Percentiles rank a stretch among this genome's conserved stretches.
Conservation (phyloP, 1,140 invertebrate species). For the Zaprionus capensis region DNA sequence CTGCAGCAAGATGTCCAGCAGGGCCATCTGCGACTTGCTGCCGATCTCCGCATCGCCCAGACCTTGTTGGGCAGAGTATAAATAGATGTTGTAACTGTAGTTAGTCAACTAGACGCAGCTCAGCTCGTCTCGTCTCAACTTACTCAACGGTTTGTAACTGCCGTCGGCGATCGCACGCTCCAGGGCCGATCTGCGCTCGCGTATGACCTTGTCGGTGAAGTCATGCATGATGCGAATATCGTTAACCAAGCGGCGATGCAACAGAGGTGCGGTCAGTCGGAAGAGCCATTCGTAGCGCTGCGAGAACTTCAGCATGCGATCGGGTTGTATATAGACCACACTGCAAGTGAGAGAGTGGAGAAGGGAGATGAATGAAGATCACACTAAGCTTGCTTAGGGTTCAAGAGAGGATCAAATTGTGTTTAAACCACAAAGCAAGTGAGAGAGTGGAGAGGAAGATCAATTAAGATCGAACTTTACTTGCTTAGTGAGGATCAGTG, state of each 20-base stretch:
- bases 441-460: not conserved
- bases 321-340: slow-evolving; percentile 64
- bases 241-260: slow-evolving; percentile 44
- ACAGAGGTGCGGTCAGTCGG: slow-evolving; percentile 39
- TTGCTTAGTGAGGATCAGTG: not conserved
- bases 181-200: slow-evolving; percentile 56
- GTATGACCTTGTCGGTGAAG: slow-evolving; percentile 75
- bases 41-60: slow-evolving; percentile 72
- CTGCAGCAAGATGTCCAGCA: slow-evolving; percentile 91
- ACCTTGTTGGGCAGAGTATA: slow-evolving; percentile 23
- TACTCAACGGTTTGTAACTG: slow-evolving; percentile 63
- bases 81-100: slow-evolving; percentile 1
- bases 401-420: not conserved
- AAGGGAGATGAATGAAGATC: not conserved
- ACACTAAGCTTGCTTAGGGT: too few relatives aligned
- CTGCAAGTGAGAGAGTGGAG: slow-evolving; percentile 26
- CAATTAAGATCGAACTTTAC: too few relatives aligned
- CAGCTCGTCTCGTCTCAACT: slow-evolving; percentile 20
- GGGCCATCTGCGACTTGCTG: slow-evolving; percentile 88
- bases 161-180: slow-evolving; percentile 60
- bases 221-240: slow-evolving; percentile 75
- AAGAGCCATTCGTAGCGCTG: slow-evolving; percentile 71
- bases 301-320: slow-evolving; percentile 66
- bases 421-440: too few relatives aligned
- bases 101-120: not conserved